These are phyloP conservation scores for Aplochiton taeniatus DNA, from an alignment of 2,797 vertebrate species.

Conservation along the genomic window DNA sequence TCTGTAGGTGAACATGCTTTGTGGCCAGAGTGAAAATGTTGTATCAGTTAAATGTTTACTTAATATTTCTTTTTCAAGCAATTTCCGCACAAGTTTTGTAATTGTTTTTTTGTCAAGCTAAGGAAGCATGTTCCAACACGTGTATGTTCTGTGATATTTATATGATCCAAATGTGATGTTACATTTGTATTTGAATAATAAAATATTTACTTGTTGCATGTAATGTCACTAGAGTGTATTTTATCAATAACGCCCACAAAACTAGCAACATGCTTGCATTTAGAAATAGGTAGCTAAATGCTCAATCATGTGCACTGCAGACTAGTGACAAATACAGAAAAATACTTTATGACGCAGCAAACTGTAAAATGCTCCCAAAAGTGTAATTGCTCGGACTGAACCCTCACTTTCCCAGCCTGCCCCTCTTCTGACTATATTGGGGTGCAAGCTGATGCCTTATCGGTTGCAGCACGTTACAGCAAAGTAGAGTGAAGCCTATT, in stretches of 20 bases:
- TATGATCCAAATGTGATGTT: constrained; percentile 61
- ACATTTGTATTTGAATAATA: constrained; percentile 69
- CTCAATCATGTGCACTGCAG: not conserved
- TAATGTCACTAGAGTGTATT: constrained; percentile 2
- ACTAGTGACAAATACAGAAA: too few relatives aligned
- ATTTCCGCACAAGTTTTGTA: constrained; percentile 67
- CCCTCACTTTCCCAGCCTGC: not conserved
- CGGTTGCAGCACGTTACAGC: not conserved
- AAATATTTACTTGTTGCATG: constrained; percentile 66
- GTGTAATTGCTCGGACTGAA: not conserved
- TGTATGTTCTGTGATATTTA: constrained; percentile 73
- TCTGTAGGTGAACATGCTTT: constrained; percentile 41
- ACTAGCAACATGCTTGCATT: not conserved
- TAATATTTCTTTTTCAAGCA: constrained; percentile 56
- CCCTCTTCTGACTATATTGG: not conserved
- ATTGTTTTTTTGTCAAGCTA: constrained; percentile 56
- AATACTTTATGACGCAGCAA: not conserved
- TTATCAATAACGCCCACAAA: not conserved
- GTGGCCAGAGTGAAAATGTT: constrained; percentile 40
- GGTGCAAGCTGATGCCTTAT: not conserved
- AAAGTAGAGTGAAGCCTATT: not conserved
- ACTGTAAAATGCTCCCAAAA: constrained; percentile 5
- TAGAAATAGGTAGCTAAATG: constrained; percentile 7
- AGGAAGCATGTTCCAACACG: constrained; percentile 56
- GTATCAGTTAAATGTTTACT: constrained; percentile 75